Evolutionary conservation across 1,140 invertebrate genomes (phyloP).

Genomic region (Drosophila seguyi): DNA sequence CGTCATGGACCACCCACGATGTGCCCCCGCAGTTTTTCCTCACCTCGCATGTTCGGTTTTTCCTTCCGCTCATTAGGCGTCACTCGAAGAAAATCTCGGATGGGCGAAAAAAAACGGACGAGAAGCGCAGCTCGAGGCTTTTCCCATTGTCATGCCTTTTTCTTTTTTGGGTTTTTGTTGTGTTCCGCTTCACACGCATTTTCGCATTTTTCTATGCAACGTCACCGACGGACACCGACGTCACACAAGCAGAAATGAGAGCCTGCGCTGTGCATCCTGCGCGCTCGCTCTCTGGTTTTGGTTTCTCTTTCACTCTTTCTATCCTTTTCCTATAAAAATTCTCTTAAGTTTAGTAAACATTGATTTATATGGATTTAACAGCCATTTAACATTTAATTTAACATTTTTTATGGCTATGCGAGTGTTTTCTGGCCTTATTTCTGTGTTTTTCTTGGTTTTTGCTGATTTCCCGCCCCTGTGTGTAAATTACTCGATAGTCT

Average conservation of each 20-base stretch:
- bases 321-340: not conserved
- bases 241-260: constrained; percentile 46
- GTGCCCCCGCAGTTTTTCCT: constrained; percentile 8
- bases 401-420: constrained; percentile 38
- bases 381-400: constrained; percentile 28
- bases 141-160: constrained; percentile 22
- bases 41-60: constrained; percentile 26
- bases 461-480: constrained; percentile 28
- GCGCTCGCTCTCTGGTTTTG: constrained; percentile 2
- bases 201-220: constrained; percentile 78
- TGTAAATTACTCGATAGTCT: constrained; percentile 62
- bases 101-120: not conserved
- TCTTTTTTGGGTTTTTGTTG: constrained; percentile 28
- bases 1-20: constrained; percentile 24
- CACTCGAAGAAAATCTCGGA: constrained; percentile 39
- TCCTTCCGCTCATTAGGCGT: constrained; percentile 80
- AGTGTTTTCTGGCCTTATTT: constrained; percentile 29
- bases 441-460: constrained; percentile 43
- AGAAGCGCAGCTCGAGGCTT: constrained; percentile 34
- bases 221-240: constrained; percentile 71
- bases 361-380: constrained; percentile 43
- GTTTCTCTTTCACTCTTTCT: not conserved
- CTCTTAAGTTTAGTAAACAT: constrained; percentile 15
- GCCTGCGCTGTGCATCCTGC: constrained; percentile 55
- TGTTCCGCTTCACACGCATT: constrained; percentile 56